Evolutionary conservation across 1,140 invertebrate species (phyloP).

Genomic region (Brachionus manjavacas): DNA sequence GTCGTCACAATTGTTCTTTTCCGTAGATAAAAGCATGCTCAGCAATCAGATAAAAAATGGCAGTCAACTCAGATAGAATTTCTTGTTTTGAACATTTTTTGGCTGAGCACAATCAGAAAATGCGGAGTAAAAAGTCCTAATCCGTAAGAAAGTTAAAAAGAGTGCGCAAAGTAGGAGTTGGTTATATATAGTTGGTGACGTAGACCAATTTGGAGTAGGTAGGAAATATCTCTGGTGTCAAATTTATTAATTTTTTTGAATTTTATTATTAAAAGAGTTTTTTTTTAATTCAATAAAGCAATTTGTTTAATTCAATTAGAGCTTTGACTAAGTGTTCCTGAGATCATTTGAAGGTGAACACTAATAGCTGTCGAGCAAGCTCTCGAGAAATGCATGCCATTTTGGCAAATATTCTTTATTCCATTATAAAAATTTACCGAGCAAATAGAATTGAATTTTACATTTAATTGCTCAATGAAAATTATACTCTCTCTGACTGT

Average conservation of each 20-base stretch:
- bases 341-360: not conserved
- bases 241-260: not conserved
- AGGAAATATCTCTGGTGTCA: not conserved
- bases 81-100: not conserved
- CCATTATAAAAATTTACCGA: not conserved
- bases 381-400: not conserved
- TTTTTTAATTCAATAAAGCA: not conserved
- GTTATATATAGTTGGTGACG: not conserved
- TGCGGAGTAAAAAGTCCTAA: not conserved
- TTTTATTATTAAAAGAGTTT: not conserved
- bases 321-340: not conserved
- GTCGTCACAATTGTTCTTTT: not conserved
- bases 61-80: not conserved
- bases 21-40: not conserved
- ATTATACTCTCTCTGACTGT: not conserved
- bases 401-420: not conserved
- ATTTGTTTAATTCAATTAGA: not conserved
- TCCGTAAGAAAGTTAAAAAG: not conserved
- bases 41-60: not conserved
- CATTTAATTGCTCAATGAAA: conserved; percentile 7
- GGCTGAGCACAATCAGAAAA: not conserved
- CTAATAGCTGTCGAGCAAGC: not conserved
- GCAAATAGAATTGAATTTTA: not conserved
- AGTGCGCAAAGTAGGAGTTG: not conserved
- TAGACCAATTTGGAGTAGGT: not conserved